A percentile compares a stretch with the other conserved stretches of the same genome.
phyloP scores from a whole-genome alignment of 2,888 invertebrate genomes.

The Drosophila longiperda region DNA sequence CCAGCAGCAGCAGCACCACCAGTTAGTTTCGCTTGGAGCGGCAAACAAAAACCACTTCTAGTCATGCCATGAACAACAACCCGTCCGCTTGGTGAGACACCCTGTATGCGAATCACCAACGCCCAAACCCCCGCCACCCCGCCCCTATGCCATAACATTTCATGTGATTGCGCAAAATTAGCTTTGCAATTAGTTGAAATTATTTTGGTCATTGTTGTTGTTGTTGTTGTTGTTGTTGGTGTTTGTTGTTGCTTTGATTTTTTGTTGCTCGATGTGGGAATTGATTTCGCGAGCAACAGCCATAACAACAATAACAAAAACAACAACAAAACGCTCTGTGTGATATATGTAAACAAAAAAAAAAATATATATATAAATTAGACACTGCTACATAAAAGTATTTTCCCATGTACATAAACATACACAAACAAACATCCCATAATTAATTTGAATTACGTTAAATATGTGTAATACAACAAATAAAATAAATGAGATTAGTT shows the following conservation, averaged over 20 bases:
- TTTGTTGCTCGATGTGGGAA: conserved; percentile 55
- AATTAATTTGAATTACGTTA: conserved; percentile 56
- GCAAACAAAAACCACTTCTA: conserved; percentile 47
- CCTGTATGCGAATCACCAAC: conserved; percentile 39
- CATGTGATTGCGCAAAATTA: conserved; percentile 65
- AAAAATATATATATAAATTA: conserved; percentile 38
- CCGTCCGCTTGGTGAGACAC: conserved; percentile 67
- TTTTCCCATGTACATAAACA: conserved; percentile 48
- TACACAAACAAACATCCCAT: conserved; percentile 43
- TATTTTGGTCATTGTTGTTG: conserved; percentile 47
- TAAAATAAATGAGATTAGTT: conserved; percentile 53
- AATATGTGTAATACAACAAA: conserved; percentile 34
- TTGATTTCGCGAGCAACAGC: conserved; percentile 39
- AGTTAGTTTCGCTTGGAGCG: conserved; percentile 54
- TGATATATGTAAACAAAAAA: conserved; percentile 74
- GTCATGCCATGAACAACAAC: conserved; percentile 58
- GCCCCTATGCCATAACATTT: conserved; percentile 23
- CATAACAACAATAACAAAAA: conserved; percentile 32
- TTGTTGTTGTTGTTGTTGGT: conserved; percentile 34
- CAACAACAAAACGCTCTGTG: conserved; percentile 63
- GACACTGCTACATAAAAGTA: conserved; percentile 60
- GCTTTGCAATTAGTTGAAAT: conserved; percentile 75
- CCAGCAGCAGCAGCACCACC: conserved; percentile 18
- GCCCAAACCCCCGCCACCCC: conserved; percentile 4
- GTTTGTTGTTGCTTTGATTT: conserved; percentile 49